phyloP scores from a whole-genome alignment of 2,888 invertebrate species.

The Anorthoa munda region DNA sequence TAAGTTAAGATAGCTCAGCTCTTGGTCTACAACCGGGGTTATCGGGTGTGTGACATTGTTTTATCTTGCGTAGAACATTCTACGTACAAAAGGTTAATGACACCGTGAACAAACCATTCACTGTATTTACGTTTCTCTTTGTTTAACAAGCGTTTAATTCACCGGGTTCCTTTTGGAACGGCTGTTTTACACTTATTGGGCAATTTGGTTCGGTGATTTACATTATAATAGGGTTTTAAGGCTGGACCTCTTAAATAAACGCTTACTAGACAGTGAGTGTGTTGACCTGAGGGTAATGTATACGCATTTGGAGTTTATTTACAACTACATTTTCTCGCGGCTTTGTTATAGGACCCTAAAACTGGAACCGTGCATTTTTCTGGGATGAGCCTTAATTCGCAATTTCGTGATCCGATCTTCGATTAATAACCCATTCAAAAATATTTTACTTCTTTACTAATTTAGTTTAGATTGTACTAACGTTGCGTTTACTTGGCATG shows the following conservation, averaged over 20 bases:
- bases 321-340: no score
- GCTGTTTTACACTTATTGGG: conserved; percentile 29
- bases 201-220: conserved; percentile 15
- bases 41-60: not conserved
- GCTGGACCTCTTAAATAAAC: conserved; percentile 10
- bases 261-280: not conserved
- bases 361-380: no score
- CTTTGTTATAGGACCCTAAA: no score
- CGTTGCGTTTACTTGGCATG: not conserved
- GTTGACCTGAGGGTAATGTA: conserved; percentile 5
- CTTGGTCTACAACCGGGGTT: not conserved
- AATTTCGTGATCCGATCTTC: no score
- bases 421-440: no score
- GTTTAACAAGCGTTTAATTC: conserved; percentile 17
- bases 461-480: no score
- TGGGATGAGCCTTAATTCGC: no score
- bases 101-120: conserved; percentile 22
- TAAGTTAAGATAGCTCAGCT: not conserved
- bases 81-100: conserved; percentile 39
- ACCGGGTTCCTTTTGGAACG: conserved; percentile 10
- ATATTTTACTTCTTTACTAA: no score
- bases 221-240: not conserved
- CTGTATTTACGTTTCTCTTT: not conserved
- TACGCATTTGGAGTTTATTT: not conserved
- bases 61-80: not conserved